Percentiles rank a stretch among this genome's conserved stretches.
Evolutionary conservation across 2,888 invertebrate species (phyloP).

Genomic region (Pseudoips prasinana): DNA sequence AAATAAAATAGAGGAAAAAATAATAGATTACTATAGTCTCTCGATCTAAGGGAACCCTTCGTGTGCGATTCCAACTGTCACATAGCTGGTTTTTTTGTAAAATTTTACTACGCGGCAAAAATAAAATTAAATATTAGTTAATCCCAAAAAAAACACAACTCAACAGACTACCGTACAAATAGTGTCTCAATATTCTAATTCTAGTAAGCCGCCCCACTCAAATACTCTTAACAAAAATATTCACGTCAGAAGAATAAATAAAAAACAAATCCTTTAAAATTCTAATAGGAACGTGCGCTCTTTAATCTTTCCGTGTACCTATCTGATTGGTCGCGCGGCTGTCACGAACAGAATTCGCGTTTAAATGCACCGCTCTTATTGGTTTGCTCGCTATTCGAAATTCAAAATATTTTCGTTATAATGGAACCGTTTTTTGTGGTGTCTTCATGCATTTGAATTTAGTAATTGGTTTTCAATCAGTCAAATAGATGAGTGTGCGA

Average conservation of each 20-base stretch:
- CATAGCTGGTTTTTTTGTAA: too few relatives aligned
- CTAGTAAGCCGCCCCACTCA: too few relatives aligned
- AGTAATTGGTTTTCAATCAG: conserved; percentile 50
- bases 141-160: too few relatives aligned
- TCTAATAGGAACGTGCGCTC: conserved; percentile 58
- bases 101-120: too few relatives aligned
- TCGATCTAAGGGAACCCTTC: too few relatives aligned
- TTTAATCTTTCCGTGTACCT: conserved; percentile 64
- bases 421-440: conserved; percentile 40
- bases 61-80: too few relatives aligned
- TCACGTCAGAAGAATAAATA: conserved; percentile 26
- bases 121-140: too few relatives aligned
- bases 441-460: conserved; percentile 48
- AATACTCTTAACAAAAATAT: conserved; percentile 30
- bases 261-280: conserved; percentile 53
- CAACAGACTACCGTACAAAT: too few relatives aligned
- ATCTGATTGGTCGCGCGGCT: conserved; percentile 75
- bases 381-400: conserved; percentile 51
- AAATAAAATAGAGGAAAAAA: too few relatives aligned
- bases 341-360: conserved; percentile 71
- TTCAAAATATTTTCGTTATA: conserved; percentile 52
- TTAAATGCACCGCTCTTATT: conserved; percentile 69
- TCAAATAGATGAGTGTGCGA: conserved; percentile 12
- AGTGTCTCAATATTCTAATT: too few relatives aligned
- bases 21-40: too few relatives aligned